phyloP scores from a whole-genome alignment of 2,113 vertebrate species.

The Onychorhynchus coronatus region DNA sequence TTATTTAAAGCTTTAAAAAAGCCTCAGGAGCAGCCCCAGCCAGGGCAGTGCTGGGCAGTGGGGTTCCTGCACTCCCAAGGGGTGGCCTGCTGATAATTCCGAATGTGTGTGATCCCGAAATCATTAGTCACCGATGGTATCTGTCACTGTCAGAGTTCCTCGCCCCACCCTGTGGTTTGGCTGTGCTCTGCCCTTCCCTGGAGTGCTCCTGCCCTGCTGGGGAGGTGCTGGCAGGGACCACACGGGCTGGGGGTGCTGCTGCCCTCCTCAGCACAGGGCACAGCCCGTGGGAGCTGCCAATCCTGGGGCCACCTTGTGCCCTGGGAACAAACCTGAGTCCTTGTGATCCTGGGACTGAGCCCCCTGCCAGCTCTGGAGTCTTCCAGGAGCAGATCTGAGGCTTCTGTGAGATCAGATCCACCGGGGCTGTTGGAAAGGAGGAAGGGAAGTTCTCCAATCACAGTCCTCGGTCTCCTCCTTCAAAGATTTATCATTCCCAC shows the following conservation, averaged over 20 bases:
- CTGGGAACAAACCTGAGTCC: background rate
- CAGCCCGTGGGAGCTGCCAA: background rate
- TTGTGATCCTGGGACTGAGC: background rate
- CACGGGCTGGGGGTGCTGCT: background rate
- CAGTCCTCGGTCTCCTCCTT: background rate
- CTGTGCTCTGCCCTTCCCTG: background rate
- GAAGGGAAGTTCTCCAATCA: background rate
- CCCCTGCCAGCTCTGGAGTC: background rate
- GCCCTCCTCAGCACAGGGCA: background rate
- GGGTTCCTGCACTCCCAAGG: background rate
- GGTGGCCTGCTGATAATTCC: background rate
- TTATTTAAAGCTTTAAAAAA: constrained; percentile 9
- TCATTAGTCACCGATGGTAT: background rate
- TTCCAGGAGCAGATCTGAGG: background rate
- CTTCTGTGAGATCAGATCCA: background rate
- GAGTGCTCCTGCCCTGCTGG: background rate
- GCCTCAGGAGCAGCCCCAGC: background rate
- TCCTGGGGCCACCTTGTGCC: background rate
- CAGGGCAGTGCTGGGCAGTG: background rate
- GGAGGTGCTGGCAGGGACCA: background rate
- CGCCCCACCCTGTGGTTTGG: background rate
- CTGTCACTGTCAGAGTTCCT: background rate
- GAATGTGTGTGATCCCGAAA: background rate
- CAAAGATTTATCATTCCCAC: background rate
- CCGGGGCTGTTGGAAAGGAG: background rate